Evolutionary conservation across 2,888 invertebrate species (phyloP).

Genomic region (Phyllotreta striolata): DNA sequence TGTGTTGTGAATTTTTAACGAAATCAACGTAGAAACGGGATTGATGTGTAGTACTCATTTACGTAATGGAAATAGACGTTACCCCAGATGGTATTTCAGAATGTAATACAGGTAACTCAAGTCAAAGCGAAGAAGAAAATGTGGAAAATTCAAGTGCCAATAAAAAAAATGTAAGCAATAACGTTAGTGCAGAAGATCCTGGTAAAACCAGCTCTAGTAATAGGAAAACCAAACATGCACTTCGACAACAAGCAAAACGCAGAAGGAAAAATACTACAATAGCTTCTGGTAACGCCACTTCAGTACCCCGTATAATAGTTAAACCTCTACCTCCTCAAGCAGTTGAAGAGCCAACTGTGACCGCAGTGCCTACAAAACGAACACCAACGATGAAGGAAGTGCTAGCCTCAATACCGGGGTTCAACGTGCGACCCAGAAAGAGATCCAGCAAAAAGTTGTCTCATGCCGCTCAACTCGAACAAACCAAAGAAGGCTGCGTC

Average conservation of each 20-base stretch:
- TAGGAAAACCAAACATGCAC: slow-evolving; percentile 78
- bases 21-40: slow-evolving; percentile 39
- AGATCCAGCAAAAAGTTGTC: slow-evolving; percentile 85
- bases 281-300: slow-evolving; percentile 69
- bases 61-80: slow-evolving; percentile 62
- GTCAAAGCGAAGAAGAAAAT: slow-evolving; percentile 51
- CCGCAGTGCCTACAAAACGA: slow-evolving; percentile 52
- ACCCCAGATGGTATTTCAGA: slow-evolving; percentile 55
- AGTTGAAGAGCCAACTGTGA: slow-evolving; percentile 53
- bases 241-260: slow-evolving; percentile 78
- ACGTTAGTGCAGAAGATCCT: slow-evolving; percentile 46
- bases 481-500: slow-evolving; percentile 92
- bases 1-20: slow-evolving; percentile 42
- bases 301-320: slow-evolving; percentile 81
- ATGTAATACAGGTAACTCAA: slow-evolving; percentile 51
- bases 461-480: slow-evolving; percentile 90
- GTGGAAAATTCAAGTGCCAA: slow-evolving; percentile 42
- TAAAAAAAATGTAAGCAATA: slow-evolving; percentile 38
- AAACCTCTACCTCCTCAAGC: slow-evolving; percentile 79
- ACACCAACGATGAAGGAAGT: slow-evolving; percentile 86
- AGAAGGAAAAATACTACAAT: slow-evolving; percentile 81
- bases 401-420: slow-evolving; percentile 85
- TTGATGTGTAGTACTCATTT: slow-evolving; percentile 47
- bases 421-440: slow-evolving; percentile 81
- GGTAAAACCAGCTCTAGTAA: slow-evolving; percentile 59